Percentiles rank a stretch among this genome's conserved stretches.
Conservation (phyloP, 2,797 vertebrate genomes). For the Psittacula echo region DNA sequence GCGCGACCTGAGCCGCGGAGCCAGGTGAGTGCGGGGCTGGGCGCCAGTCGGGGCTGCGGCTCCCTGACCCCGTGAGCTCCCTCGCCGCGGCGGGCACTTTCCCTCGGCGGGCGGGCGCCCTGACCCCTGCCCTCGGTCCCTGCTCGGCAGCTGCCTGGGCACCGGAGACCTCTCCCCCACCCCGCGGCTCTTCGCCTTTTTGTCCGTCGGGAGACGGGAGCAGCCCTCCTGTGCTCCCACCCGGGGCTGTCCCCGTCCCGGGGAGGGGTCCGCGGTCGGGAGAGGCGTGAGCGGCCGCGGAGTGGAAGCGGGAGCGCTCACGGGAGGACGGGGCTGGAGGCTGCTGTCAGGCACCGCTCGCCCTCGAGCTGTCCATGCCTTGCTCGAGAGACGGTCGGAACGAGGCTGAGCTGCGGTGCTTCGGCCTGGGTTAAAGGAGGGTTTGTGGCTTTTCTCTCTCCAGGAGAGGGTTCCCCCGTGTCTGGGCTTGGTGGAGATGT, state of each 20-base stretch:
- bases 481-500: not conserved
- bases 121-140: not conserved
- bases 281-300: not conserved
- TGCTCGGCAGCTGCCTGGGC: not conserved
- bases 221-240: not conserved
- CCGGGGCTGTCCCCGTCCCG: not conserved
- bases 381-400: not conserved
- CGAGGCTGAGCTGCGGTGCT: not conserved
- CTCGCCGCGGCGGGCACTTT: not conserved
- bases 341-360: not conserved
- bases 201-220: not conserved
- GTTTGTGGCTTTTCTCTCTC: not conserved
- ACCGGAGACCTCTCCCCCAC: not conserved
- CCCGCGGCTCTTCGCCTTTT: not conserved
- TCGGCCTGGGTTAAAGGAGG: not conserved
- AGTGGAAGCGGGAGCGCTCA: not conserved
- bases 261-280: not conserved
- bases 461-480: accelerated
- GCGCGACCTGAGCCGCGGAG: constrained; percentile 9
- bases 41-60: constrained; percentile 27
- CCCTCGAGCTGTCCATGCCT: accelerated
- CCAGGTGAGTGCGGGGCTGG: constrained; percentile 37
- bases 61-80: not conserved
- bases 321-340: not conserved
- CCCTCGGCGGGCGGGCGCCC: not conserved